Evolutionary conservation across 1,140 invertebrate species (phyloP), one percentile per base, ranked within the genome.

Genomic region (Drosophila insularis): DNA sequence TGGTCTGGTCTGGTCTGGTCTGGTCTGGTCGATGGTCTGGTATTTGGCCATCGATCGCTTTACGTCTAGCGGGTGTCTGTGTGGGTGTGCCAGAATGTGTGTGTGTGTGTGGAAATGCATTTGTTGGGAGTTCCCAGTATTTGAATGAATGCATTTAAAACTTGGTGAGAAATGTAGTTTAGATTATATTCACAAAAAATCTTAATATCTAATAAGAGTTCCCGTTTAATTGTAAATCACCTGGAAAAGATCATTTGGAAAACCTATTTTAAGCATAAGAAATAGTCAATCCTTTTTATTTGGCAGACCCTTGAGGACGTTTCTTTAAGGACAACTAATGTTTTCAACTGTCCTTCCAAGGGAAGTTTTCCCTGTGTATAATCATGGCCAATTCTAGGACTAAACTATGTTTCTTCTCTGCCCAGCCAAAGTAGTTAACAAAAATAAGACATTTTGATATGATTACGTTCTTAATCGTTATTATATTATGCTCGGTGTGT

Each of bases 41-140:
- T 21, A 50, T 50, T 50, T 50, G 43, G 43, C 19, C 27, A 19
- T 40, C 14, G 40, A 63, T 46, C 31, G 39, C 31, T 17, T 43
- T 27, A 11, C 23, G 73, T 76, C 74, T 74, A 63, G 71, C 63
- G 62, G 60, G 59, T 75, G 59, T 75, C 53, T 76, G 58, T 63
- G 67, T 40, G 71, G 8, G 43, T 50, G 43, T 50, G 43, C 32
- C 67, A 10, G 43, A 11, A 19, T 50, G 43, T 76, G 50, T 68
- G 59, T 32, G 60, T 46, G 17, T 50, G 43, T 50, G 43, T 50
- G 17, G 17, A 19, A 21, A 21, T 50, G 43, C 17, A 50, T 50
- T 50, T 50, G 17, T 21, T 2, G 17, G 17, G 17, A 50, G 17
- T 50, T 50, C 19, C 17, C 43, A 50, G 14, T 46, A 8, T 19